Conservation (phyloP, 1,140 invertebrate species). For the Conus betulinus region DNA sequence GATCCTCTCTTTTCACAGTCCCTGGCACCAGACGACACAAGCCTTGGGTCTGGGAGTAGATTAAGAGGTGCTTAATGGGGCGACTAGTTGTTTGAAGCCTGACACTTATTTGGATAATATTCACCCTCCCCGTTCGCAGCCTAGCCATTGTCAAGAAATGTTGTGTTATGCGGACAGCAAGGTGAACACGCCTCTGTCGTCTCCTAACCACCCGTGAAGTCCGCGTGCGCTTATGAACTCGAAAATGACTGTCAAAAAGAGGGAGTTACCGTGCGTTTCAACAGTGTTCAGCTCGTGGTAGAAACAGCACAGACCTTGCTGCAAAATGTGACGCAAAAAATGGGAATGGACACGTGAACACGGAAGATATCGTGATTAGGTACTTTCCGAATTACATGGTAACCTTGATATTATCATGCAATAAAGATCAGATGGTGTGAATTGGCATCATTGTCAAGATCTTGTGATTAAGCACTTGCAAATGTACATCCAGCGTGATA, state of each 20-base stretch:
- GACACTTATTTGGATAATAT: not conserved
- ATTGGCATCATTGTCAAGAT: too few relatives aligned
- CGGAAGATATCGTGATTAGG: too few relatives aligned
- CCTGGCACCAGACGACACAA: not conserved
- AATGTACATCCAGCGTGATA: too few relatives aligned
- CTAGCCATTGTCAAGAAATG: not conserved
- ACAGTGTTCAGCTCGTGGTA: not conserved
- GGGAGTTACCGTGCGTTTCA: not conserved
- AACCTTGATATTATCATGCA: too few relatives aligned
- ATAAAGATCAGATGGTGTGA: too few relatives aligned
- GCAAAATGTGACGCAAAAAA: too few relatives aligned
- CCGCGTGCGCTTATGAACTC: not conserved
- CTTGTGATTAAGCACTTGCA: too few relatives aligned
- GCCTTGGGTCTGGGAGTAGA: not conserved
- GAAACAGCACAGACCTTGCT: too few relatives aligned
- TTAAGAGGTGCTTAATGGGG: not conserved
- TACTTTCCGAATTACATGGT: too few relatives aligned
- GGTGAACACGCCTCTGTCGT: not conserved
- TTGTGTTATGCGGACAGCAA: not conserved
- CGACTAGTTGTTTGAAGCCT: conserved; percentile 3
- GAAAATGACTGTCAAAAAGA: not conserved
- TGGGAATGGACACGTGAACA: too few relatives aligned
- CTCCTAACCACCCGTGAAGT: not conserved
- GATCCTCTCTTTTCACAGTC: not conserved
- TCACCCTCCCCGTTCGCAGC: not conserved